Percentiles rank a stretch among this genome's conserved stretches.
phyloP scores from a whole-genome alignment of 2,888 invertebrate species.

The Euproctis similis region DNA sequence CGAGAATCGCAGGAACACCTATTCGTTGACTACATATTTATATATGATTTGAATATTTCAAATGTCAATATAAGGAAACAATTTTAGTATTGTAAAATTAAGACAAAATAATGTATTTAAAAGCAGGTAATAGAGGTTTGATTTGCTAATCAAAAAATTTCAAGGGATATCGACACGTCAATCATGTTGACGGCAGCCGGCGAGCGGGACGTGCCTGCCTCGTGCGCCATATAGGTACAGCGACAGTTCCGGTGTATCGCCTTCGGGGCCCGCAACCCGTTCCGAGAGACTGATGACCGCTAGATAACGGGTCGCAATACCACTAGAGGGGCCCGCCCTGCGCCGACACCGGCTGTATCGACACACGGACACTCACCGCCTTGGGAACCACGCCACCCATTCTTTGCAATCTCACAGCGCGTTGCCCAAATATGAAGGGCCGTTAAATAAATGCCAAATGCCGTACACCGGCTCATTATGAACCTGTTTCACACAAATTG shows the following conservation, averaged over 20 bases:
- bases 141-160: too few species aligned
- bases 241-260: slow-evolving; percentile 62
- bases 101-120: too few species aligned
- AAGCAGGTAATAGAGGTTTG: too few species aligned
- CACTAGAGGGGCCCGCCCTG: slow-evolving; percentile 43
- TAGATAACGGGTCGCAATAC: slow-evolving; percentile 60
- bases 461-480: slow-evolving; percentile 27
- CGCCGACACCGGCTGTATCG: slow-evolving; percentile 27
- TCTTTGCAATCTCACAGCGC: slow-evolving; percentile 33
- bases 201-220: slow-evolving; percentile 29
- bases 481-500: slow-evolving; percentile 36
- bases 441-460: slow-evolving; percentile 39
- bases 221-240: slow-evolving; percentile 50
- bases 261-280: slow-evolving; percentile 52
- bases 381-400: slow-evolving; percentile 37
- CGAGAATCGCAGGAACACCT: not conserved
- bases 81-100: too few species aligned
- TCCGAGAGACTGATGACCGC: slow-evolving; percentile 64
- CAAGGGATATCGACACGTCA: slow-evolving; percentile 25
- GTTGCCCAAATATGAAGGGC: slow-evolving; percentile 34
- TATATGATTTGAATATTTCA: too few species aligned
- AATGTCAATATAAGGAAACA: too few species aligned
- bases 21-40: too few species aligned
- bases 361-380: slow-evolving; percentile 27
- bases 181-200: slow-evolving; percentile 17